Percentiles rank a stretch among this genome's conserved stretches.
These are phyloP conservation scores for Thryonomys swinderianus DNA, from an alignment of 2,113 vertebrate genomes.

Conservation along the genomic window DNA sequence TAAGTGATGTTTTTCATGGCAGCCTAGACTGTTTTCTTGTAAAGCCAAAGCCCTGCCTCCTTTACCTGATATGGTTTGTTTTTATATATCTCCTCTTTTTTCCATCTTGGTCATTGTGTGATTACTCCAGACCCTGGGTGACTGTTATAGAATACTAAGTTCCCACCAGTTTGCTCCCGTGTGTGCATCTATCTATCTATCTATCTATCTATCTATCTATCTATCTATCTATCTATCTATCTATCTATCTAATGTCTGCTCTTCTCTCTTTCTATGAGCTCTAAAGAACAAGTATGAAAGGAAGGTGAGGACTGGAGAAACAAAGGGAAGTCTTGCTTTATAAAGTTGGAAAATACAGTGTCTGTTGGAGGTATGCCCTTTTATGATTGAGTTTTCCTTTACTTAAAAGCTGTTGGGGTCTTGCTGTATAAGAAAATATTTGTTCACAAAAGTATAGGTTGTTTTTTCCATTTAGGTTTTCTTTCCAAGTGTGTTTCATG, in stretches of 20 bases:
- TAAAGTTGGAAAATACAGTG: neutral
- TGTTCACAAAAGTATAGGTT: neutral
- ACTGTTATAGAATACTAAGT: neutral
- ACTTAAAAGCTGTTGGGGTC: neutral
- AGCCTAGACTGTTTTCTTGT: neutral
- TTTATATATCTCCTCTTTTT: neutral
- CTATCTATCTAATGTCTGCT: no score
- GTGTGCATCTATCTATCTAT: neutral
- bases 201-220: no score
- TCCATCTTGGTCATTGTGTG: neutral
- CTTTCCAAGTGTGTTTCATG: conserved; percentile 10
- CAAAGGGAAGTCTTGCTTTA: neutral
- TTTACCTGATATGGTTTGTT: neutral
- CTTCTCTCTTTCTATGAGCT: neutral
- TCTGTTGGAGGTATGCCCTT: neutral
- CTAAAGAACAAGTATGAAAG: neutral
- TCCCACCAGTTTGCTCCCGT: neutral
- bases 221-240: neutral
- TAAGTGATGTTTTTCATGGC: neutral
- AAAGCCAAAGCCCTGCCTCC: neutral
- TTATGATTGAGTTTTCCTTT: neutral
- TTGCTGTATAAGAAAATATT: conserved; percentile 33
- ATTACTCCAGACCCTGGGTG: neutral
- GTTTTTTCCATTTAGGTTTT: conserved; percentile 15
- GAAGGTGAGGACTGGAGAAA: neutral